Evolutionary conservation across 2,113 vertebrate genomes (phyloP), one percentile per base, ranked within the genome.

Genomic region (Onychorhynchus coronatus): DNA sequence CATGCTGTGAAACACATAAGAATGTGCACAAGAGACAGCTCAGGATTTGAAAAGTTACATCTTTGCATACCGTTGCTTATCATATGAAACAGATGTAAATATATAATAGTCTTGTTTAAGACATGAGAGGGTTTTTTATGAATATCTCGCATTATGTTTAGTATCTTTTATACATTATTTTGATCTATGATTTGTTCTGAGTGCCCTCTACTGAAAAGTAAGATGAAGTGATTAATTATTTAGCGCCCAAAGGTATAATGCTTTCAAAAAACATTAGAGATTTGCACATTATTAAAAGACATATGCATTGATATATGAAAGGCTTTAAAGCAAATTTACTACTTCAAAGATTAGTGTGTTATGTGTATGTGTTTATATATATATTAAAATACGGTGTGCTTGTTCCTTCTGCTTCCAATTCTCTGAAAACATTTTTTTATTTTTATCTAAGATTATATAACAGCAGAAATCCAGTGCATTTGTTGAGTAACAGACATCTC

Each of bases 161-260:
- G 42, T 85, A 61, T 83, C 75, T 93, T 93, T 94, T 53, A 79
- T 61, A 71, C 2, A 4, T 96, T 88, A 67, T 94, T 97, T 92
- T 94, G 73, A 93, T 96, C 84, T 94, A 97, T 6, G 68, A 94
- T 94, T 97, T 97, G 97, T 97, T 96, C 96, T 94, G 95, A 97
- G 95, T 97, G 96, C 95, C 96, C 97, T 97, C 97, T 97, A 89
- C 96, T 97, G 97, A 97, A 97, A 97, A 97, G 85, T 91, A 93
- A 90, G 95, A 95, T 91, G 94, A 97, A 97, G 91, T 94, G 96
- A 91, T 97, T 95, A 96, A 97, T 97, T 97, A 97, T 97, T 94
- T 97, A 96, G 52, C 41, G 84, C 8, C n/a, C 46, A 67, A 86
- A 95, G 72, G 80, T 31, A 72, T 6, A 86, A 80, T 74, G 67